Percentiles rank a stretch among this genome's conserved stretches.
Conservation (phyloP, 1,140 invertebrate species). For the Chrysopa pallens region DNA sequence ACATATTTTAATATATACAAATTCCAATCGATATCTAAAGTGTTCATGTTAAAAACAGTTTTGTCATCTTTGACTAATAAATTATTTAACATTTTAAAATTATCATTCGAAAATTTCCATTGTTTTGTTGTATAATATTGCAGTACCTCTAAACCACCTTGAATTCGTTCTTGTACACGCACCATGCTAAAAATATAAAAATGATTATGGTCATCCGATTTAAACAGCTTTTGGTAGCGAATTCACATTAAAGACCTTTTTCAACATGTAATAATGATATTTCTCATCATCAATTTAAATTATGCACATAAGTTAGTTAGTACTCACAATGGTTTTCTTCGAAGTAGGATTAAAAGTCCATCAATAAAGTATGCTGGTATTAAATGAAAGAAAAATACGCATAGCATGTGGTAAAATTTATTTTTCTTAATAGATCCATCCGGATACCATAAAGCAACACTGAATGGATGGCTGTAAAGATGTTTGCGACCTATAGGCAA, state of each 20-base stretch:
- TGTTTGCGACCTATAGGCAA: constrained; percentile 23
- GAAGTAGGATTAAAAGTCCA: constrained; percentile 38
- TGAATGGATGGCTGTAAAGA: constrained; percentile 40
- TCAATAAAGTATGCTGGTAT: constrained; percentile 70
- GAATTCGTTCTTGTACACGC: constrained; percentile 41
- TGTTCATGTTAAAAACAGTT: constrained; percentile 34
- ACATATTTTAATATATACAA: constrained; percentile 52
- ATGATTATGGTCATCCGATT: no score
- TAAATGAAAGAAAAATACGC: constrained; percentile 55
- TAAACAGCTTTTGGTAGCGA: no score
- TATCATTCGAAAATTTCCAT: constrained; percentile 65
- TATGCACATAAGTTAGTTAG: no score
- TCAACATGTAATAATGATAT: no score
- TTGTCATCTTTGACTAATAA: constrained; percentile 38
- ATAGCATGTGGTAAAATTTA: constrained; percentile 42
- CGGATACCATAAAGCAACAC: constrained; percentile 62
- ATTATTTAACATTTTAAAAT: constrained; percentile 38
- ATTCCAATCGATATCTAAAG: constrained; percentile 41
- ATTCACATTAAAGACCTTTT: no score
- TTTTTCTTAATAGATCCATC: constrained; percentile 52
- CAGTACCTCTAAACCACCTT: constrained; percentile 40
- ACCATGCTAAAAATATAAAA: constrained; percentile 32
- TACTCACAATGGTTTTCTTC: constrained; percentile 61
- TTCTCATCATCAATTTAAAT: no score
- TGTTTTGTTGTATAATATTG: constrained; percentile 75